A percentile compares a stretch with the other conserved stretches of the same genome.
Evolutionary conservation across 64 coral and sea anemone genomes (phyloP).

Genomic region (Actinia equina): DNA sequence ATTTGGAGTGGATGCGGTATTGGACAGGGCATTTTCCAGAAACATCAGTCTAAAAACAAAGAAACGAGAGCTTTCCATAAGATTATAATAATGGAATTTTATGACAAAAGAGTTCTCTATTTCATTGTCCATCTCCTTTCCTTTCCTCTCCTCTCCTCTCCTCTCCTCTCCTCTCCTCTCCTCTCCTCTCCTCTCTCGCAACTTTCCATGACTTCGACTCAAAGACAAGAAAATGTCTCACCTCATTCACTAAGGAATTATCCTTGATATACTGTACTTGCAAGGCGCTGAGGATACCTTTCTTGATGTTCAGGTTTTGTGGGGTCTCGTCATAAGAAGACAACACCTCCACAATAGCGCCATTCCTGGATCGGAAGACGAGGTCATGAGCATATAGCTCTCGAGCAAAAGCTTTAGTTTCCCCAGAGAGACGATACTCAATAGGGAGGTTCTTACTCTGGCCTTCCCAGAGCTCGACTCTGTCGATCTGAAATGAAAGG

Average conservation of each 20-base stretch:
- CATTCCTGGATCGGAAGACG: conserved; percentile 53
- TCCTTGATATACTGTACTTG: conserved; percentile 52
- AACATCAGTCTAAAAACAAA: conserved; percentile 58
- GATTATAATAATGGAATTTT: no score
- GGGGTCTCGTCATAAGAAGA: conserved; percentile 41
- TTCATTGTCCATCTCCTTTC: no score
- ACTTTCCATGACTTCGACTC: no score
- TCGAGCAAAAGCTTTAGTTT: conserved; percentile 75
- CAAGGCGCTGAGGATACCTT: conserved; percentile 74
- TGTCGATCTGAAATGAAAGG: conserved; percentile 92
- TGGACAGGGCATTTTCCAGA: conserved; percentile 66
- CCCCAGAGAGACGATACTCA: conserved; percentile 46
- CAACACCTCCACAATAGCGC: conserved; percentile 37
- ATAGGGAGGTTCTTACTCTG: conserved; percentile 87
- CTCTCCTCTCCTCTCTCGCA: no score
- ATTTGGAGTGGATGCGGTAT: conserved; percentile 62
- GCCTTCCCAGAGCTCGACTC: conserved; percentile 91
- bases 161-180: no score
- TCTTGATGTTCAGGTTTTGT: conserved; percentile 73
- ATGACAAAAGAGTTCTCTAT: conserved; percentile 2
- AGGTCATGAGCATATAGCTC: conserved; percentile 95
- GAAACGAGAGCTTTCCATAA: no score
- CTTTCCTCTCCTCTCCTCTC: not conserved
- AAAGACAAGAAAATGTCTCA: no score
- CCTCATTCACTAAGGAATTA: conserved; percentile 46